Percentiles rank a stretch among this genome's conserved stretches.
These are phyloP conservation scores for Odontamblyopus rebecca DNA, from an alignment of 2,797 vertebrate species.

Conservation along the genomic window DNA sequence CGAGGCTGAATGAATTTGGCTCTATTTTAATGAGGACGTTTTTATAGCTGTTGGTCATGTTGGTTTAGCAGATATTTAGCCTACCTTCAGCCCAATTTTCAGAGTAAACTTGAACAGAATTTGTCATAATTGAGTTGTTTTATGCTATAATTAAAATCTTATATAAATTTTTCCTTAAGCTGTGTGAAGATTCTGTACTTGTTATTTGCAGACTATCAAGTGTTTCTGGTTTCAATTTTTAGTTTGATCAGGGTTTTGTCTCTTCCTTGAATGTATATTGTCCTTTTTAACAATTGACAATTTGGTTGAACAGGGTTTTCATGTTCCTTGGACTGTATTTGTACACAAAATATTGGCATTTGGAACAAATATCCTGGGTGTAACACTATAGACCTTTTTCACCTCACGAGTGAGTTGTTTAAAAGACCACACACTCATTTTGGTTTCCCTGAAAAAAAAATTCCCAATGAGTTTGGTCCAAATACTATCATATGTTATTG, in stretches of 20 bases:
- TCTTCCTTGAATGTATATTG: slow-evolving; percentile 54
- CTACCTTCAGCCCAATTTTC: slow-evolving; percentile 59
- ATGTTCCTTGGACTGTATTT: slow-evolving; percentile 45
- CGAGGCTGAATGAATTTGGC: slow-evolving; percentile 69
- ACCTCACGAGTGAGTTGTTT: slow-evolving; percentile 74
- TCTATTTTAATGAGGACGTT: slow-evolving; percentile 76
- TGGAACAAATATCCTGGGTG: slow-evolving; percentile 56
- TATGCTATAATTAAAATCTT: slow-evolving; percentile 58
- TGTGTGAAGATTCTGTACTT: slow-evolving; percentile 54
- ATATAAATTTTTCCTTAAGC: slow-evolving; percentile 61
- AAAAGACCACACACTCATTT: slow-evolving; percentile 73
- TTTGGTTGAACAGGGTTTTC: slow-evolving; percentile 21
- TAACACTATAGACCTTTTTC: slow-evolving; percentile 66
- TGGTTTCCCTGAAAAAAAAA: slow-evolving; percentile 69
- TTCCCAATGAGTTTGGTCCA: slow-evolving; percentile 57
- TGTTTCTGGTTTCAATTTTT: slow-evolving; percentile 60
- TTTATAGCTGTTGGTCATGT: slow-evolving; percentile 76
- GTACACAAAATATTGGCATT: slow-evolving; percentile 59
- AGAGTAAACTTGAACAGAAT: slow-evolving; percentile 60
- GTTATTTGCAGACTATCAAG: neutral
- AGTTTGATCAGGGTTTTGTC: slow-evolving; percentile 58
- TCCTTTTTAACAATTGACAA: slow-evolving; percentile 24
- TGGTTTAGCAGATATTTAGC: slow-evolving; percentile 70
- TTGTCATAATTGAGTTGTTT: slow-evolving; percentile 68
- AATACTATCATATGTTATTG: slow-evolving; percentile 74